A percentile compares a stretch with the other conserved stretches of the same genome.
Conservation (phyloP, 1,140 invertebrate species). For the Andricus grossulariae region DNA sequence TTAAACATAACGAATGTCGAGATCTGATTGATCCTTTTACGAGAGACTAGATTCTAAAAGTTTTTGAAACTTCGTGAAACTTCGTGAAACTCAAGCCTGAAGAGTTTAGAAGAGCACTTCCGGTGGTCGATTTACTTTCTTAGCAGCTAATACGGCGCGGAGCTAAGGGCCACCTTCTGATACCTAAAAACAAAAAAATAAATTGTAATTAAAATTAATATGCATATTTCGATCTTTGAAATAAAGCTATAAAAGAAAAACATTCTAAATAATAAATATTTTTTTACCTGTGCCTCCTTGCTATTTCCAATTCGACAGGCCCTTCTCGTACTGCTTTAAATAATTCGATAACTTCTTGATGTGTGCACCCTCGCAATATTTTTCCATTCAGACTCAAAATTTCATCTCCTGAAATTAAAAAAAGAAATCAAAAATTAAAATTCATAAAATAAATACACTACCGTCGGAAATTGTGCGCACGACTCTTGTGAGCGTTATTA, state of each 20-base stretch:
- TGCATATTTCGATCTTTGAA: too few relatives aligned
- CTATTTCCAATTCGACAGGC: conserved; percentile 82
- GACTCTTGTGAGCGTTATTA: too few relatives aligned
- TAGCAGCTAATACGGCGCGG: conserved; percentile 63
- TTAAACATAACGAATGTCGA: conserved; percentile 65
- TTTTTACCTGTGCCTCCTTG: conserved; percentile 76
- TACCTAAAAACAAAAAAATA: conserved; percentile 60
- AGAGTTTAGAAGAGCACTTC: conserved; percentile 63
- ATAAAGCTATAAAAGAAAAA: background rate
- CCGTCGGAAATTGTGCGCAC: too few relatives aligned
- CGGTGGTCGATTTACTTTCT: conserved; percentile 58
- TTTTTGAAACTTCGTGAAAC: conserved; percentile 53
- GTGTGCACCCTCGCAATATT: conserved; percentile 82
- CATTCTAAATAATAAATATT: conserved; percentile 15
- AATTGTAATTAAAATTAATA: too few relatives aligned
- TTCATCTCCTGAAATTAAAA: conserved; percentile 82
- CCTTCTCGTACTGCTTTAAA: conserved; percentile 88
- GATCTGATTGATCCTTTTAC: conserved; percentile 59
- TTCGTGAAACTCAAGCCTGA: conserved; percentile 53
- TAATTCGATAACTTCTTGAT: conserved; percentile 85
- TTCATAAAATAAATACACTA: background rate
- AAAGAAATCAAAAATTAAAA: background rate
- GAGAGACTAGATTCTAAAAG: conserved; percentile 70
- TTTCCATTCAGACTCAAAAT: conserved; percentile 86
- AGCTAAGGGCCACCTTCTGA: conserved; percentile 66